These are phyloP conservation scores for Griposia aprilina DNA, from an alignment of 2,888 invertebrate species.

Conservation along the genomic window DNA sequence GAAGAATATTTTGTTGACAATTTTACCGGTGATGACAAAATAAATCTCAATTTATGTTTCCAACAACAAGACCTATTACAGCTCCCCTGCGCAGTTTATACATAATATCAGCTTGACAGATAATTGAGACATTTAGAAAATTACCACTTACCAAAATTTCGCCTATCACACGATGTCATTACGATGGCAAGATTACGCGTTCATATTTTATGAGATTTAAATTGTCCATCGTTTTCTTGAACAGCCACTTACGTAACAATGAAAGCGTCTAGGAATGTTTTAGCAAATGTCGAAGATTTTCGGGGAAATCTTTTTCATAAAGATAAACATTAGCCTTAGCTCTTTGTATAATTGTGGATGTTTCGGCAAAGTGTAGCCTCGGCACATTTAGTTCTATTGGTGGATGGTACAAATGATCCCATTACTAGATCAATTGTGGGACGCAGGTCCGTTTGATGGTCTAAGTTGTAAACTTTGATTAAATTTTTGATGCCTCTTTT, in stretches of 20 bases:
- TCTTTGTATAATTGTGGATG: slow-evolving; percentile 70
- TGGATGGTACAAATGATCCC: slow-evolving; percentile 79
- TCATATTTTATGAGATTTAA: slow-evolving; percentile 58
- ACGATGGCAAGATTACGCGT: slow-evolving; percentile 40
- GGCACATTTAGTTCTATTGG: slow-evolving; percentile 74
- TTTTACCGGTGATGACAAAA: neutral
- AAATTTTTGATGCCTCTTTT: slow-evolving; percentile 46
- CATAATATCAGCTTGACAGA: slow-evolving; percentile 24
- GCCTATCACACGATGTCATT: slow-evolving; percentile 44
- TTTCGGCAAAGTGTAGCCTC: slow-evolving; percentile 74
- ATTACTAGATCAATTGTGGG: slow-evolving; percentile 79
- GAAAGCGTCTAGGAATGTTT: slow-evolving; percentile 34
- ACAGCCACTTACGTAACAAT: slow-evolving; percentile 41
- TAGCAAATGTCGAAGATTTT: slow-evolving; percentile 47
- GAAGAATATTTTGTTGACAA: neutral
- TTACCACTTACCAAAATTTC: slow-evolving; percentile 29
- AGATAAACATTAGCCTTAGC: slow-evolving; percentile 69
- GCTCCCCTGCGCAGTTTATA: slow-evolving; percentile 7
- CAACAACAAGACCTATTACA: slow-evolving; percentile 16
- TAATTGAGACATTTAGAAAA: slow-evolving; percentile 48
- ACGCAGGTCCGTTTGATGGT: slow-evolving; percentile 71
- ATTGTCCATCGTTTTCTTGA: slow-evolving; percentile 48
- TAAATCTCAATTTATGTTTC: neutral
- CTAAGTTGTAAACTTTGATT: slow-evolving; percentile 67
- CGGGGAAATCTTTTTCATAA: slow-evolving; percentile 67